These are phyloP conservation scores for Micromesistius poutassou DNA, from an alignment of 2,797 vertebrate species.

Conservation along the genomic window DNA sequence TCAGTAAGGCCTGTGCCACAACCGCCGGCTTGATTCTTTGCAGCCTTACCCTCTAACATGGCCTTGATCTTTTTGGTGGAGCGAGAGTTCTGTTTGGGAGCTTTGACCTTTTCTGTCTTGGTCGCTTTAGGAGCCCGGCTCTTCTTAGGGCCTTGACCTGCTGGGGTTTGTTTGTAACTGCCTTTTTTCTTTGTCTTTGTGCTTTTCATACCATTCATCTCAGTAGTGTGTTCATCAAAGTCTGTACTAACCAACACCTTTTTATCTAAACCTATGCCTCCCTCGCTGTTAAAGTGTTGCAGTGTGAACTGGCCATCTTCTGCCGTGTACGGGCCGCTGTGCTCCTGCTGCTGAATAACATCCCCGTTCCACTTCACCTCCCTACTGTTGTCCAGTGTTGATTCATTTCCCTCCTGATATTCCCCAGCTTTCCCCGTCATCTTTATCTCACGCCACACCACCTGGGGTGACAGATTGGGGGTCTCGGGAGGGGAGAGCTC, in stretches of 20 bases:
- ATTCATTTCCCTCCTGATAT: slow-evolving; percentile 83
- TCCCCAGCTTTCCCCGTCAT: slow-evolving; percentile 80
- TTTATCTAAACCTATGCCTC: slow-evolving; percentile 81
- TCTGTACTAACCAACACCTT: slow-evolving; percentile 79
- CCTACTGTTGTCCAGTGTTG: slow-evolving; percentile 76
- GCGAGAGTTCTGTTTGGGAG: slow-evolving; percentile 86
- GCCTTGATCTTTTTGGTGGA: slow-evolving; percentile 92
- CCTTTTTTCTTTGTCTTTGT: slow-evolving; percentile 94
- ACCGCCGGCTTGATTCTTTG: slow-evolving; percentile 78
- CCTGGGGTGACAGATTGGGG: slow-evolving; percentile 94
- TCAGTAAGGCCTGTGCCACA: slow-evolving; percentile 70
- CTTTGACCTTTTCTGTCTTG: slow-evolving; percentile 90
- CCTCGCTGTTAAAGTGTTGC: slow-evolving; percentile 91
- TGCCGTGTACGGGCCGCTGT: slow-evolving; percentile 80
- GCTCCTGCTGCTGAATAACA: slow-evolving; percentile 82
- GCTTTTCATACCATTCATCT: slow-evolving; percentile 81
- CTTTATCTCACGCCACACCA: slow-evolving; percentile 85
- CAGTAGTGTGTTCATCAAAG: slow-evolving; percentile 83
- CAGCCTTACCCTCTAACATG: slow-evolving; percentile 77
- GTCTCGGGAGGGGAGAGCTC: slow-evolving; percentile 97
- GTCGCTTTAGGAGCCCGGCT: slow-evolving; percentile 83
- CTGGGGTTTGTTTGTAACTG: slow-evolving; percentile 82
- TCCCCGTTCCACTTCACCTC: slow-evolving; percentile 92
- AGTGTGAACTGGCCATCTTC: slow-evolving; percentile 91
- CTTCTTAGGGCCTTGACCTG: slow-evolving; percentile 87